A percentile compares a stretch with the other conserved stretches of the same genome.
phyloP scores from a whole-genome alignment of 2,113 vertebrate species.

The Indicator maculatus region DNA sequence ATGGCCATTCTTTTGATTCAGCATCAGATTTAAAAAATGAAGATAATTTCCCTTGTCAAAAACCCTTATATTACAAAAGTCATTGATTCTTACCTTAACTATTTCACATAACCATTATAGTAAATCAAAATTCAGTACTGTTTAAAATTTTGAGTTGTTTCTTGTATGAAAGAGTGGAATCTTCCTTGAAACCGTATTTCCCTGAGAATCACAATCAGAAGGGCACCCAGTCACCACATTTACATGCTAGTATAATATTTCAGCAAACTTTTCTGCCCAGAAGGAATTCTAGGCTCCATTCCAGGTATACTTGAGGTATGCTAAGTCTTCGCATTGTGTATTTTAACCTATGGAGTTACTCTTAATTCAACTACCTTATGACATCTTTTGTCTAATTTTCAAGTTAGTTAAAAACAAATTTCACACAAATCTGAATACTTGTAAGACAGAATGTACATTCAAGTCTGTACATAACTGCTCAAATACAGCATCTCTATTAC shows the following conservation, averaged over 20 bases:
- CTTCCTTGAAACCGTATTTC: not conserved
- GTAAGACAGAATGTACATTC: not conserved
- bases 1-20: not conserved
- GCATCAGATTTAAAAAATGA: not conserved
- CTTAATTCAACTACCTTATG: not conserved
- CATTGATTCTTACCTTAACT: not conserved
- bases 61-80: not conserved
- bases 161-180: not conserved
- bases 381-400: not conserved
- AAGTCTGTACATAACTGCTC: not conserved
- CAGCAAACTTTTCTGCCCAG: not conserved
- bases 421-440: not conserved
- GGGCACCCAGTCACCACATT: not conserved
- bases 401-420: not conserved
- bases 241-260: not conserved
- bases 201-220: not conserved
- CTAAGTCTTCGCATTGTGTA: not conserved
- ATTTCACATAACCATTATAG: not conserved
- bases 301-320: fast-evolving
- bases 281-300: not conserved
- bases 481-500: not conserved
- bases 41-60: not conserved
- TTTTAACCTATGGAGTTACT: not conserved
- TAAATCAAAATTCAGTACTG: not conserved
- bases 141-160: not conserved